Base-by-base conservation (phyloP, 2,113 vertebrate species). In the Tenrec ecaudatus region DNA sequence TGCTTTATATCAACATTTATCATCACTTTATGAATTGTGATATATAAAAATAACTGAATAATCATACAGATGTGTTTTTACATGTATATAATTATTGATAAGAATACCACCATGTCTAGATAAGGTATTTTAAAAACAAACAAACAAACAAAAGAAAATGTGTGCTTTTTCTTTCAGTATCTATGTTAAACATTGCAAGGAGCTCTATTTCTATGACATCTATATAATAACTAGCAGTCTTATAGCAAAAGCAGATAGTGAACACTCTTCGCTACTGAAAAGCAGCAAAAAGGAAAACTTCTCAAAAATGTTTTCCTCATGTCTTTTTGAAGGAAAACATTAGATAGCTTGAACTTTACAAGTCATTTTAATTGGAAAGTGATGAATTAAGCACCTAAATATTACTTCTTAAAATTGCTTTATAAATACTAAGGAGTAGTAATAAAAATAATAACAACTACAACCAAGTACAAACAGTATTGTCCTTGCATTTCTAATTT, bases 81-180 rank as follows among this genome's bases (percentile, higher is more conserved):
- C 71, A 96, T 95, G 58, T 23, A 80, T 73, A 23, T 83, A 82
- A 97, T 96, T 97, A 97, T 96, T 97, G 97, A 97, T 97, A 97
- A 98, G 94, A 97, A 89, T 33, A 96, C 47, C 62, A 40, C 90
- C 96, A 94, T 83, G 27, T 83, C 94, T 94, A 95, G 84, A 97
- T 88, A 80, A 97, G 97, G 85, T 69, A 85, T 31, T 40, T 84
- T 23, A 47, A 29, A 29, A 23, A 3, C 2, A 3, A 40, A 86
- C 96, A 94, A 95, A 89, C 15, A 17, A 0, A 69, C 82, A 95
- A 94, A 94, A 62, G 17, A 62, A 62, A 62, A 19, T 87, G 40
- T 0, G 1, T 92, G 57, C 92, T 97, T 97, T 96, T 96, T 97
- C 94, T 96, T 98, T 97, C 94, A 88, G 95, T 96, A 95, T 71